A percentile compares a stretch with the other conserved stretches of the same genome.
phyloP scores from a whole-genome alignment of 1,140 invertebrate genomes.

The Lepidurus apus region DNA sequence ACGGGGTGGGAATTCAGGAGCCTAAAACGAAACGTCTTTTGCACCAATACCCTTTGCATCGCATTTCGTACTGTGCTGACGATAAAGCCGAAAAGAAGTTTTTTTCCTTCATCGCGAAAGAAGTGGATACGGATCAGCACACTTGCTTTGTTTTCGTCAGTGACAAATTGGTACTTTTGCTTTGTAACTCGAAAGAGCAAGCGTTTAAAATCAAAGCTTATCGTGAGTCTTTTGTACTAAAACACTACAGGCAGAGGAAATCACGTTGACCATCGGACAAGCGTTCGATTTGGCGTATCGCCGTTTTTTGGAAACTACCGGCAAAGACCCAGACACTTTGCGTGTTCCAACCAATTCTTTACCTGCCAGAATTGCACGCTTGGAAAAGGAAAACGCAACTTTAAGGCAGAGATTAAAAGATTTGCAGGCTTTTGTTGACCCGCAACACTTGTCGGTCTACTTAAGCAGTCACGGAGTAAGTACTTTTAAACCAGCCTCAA shows the following conservation, averaged over 20 bases:
- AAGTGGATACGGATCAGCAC: conserved; percentile 71
- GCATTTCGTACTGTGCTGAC: conserved; percentile 96
- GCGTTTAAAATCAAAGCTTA: background rate
- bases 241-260: conserved; percentile 72
- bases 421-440: conserved; percentile 44
- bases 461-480: conserved; percentile 36
- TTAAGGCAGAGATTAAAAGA: conserved; percentile 61
- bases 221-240: background rate
- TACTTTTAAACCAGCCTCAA: conserved; percentile 25
- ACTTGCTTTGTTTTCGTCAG: conserved; percentile 95
- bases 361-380: conserved; percentile 64
- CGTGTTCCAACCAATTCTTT: conserved; percentile 63
- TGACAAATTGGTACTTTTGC: conserved; percentile 69
- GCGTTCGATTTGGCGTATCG: conserved; percentile 94
- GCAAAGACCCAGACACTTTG: conserved; percentile 61
- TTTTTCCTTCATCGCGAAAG: conserved; percentile 95
- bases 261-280: conserved; percentile 93
- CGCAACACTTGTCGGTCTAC: conserved; percentile 43
- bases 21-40: conserved; percentile 67
- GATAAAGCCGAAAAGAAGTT: conserved; percentile 96
- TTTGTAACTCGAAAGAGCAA: background rate
- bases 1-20: conserved; percentile 91
- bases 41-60: conserved; percentile 92
- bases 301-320: conserved; percentile 69
- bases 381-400: conserved; percentile 64